These are phyloP conservation scores for Empidonax traillii DNA, from an alignment of 2,113 vertebrate species.

Conservation along the genomic window DNA sequence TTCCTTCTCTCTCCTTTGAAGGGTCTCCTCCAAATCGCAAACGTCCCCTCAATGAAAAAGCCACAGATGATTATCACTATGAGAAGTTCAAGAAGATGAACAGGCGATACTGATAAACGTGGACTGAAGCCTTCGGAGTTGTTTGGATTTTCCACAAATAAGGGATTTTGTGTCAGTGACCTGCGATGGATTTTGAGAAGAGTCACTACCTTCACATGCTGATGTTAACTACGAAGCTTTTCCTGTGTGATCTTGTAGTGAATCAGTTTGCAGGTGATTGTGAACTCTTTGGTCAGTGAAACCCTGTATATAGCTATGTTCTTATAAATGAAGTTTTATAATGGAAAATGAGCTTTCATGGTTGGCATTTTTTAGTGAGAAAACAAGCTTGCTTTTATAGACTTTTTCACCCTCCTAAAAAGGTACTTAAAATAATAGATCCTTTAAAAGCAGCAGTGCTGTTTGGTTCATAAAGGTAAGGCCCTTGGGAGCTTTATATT, in stretches of 20 bases:
- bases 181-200: not conserved
- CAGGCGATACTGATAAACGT: slow-evolving; percentile 74
- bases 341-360: not conserved
- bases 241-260: not conserved
- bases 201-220: not conserved
- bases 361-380: not conserved
- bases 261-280: not conserved
- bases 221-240: not conserved
- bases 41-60: slow-evolving; percentile 94
- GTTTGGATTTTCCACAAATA: not conserved
- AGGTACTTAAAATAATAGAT: not conserved
- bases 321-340: not conserved
- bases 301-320: slow-evolving; percentile 19
- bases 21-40: slow-evolving; percentile 90
- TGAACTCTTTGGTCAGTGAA: not conserved
- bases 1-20: not conserved
- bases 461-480: not conserved
- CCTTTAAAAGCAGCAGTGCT: not conserved
- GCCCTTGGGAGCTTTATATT: not conserved
- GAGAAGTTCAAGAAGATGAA: slow-evolving; percentile 99
- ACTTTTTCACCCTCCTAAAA: not conserved
- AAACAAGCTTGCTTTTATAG: not conserved
- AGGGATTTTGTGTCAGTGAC: not conserved
- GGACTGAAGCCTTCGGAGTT: not conserved
- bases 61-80: slow-evolving; percentile 97